Evolutionary conservation across 2,113 vertebrate genomes (phyloP), one percentile per base, ranked within the genome.

Genomic region (Nestor notabilis): DNA sequence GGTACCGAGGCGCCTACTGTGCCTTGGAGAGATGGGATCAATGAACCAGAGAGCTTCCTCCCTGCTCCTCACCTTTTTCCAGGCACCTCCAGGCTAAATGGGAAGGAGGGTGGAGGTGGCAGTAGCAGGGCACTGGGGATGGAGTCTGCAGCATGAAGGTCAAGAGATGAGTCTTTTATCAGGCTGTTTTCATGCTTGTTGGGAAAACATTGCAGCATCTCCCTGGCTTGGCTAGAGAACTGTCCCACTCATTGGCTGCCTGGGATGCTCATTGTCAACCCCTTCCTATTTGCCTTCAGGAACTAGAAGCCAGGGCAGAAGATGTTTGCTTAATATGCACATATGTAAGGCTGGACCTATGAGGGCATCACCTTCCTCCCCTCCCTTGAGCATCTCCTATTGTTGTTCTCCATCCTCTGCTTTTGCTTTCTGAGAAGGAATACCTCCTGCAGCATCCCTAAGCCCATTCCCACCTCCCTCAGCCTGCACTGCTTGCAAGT

Each of bases 11-110:
- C 1, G 1, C 85, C 85, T 65, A 8, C 49, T 47, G 93, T 24
- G 82, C 91, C 68, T 49, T 15, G 16, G 33, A 53, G 90, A 93
- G 86, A 24, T 74, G 89, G 90, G 78, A 64, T 41, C 93, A 65
- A 11, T 17, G 87, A 86, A 72, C 75, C 68, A 71, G 87, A 87
- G 94, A 80, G 85, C 46, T 50, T 31, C 72, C 53, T 89, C 55
- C 47, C 74, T 52, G 33, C 82, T 85, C 63, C 89, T 65, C 85
- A 89, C 66, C 94, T 83, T 92, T 76, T 33, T 28, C 41, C 83
- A 87, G 83, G 63, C 71, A 81, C 68, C 88, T 92, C 76, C 79
- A 47, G 94, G 94, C 68, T 70, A 84, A 68, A 78, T 0, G 60
- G 76, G 91, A 13, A 43, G 68, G 60, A 68, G 6, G 53, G 55